Base-by-base conservation (phyloP, 2,113 vertebrate species). In the Callithrix jacchus region DNA sequence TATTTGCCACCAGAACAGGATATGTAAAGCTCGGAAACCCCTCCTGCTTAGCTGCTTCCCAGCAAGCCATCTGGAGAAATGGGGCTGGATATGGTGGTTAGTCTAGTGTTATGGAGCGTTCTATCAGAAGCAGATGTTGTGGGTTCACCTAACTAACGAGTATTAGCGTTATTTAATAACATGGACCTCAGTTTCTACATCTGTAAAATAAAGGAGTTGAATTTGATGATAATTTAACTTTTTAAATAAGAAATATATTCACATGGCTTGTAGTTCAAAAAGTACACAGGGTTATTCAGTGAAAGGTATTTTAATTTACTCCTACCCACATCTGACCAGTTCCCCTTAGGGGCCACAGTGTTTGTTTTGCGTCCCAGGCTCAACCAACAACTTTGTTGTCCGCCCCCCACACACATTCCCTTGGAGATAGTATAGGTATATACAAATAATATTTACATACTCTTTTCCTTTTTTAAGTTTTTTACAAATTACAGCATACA, bases 1-100 rank as follows among this genome's bases (percentile, higher is more conserved):
- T 96, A 66, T 88, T 92, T 95, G 79, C 74, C 77, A 85, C 58
- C 56, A 82, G 89, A 93, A 54, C 56, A 90, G 94, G 81, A 88
- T 95, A 64, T 80, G 12, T 88, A 82, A 86, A 96, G 77, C 93
- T 91, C 49, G 83, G 88, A 83, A 96, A 87, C 47, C 76, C 83
- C 66, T 88, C 68, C 68, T 88, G n/a, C 79, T 87, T 87, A 85
- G 89, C 70, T 58, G 81, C 87, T 95, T 97, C 93, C 66, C 2
- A 3, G 79, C 74, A 96, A 87, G 85, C 70, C 47, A 30, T 88
- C n/a, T 87, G n/a, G 56, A 92, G 89, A 82, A 91, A 66, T 68
- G 23, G n/a, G 84, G 47, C 23, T 56, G 64, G 95, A 40, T 56
- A 61, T 89, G 77, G 32, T 64, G 47, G 17, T 89, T 86, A 81